A percentile compares a stretch with the other conserved stretches of the same genome.
Evolutionary conservation across 2,888 invertebrate species (phyloP).

Genomic region (Carcina quercana): DNA sequence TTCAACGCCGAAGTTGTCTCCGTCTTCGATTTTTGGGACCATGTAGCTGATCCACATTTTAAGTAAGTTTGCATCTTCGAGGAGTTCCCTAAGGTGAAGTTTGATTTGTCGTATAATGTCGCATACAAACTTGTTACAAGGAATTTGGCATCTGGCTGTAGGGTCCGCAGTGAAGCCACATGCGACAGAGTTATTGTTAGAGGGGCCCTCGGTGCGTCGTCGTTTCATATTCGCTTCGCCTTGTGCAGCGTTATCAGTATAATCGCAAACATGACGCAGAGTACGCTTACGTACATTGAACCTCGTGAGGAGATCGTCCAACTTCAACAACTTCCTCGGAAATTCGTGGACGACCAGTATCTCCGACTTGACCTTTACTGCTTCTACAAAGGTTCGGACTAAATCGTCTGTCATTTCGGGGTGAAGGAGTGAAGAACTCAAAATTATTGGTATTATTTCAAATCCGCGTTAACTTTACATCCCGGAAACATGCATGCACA

Average conservation of each 20-base stretch:
- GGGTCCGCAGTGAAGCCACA: not conserved
- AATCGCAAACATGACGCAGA: too few relatives aligned
- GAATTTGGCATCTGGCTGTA: constrained; percentile 6
- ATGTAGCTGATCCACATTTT: constrained; percentile 6
- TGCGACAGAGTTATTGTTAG: not conserved
- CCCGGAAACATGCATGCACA: too few relatives aligned
- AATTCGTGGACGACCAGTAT: not conserved
- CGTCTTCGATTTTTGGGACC: constrained; percentile 5
- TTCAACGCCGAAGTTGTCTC: constrained; percentile 4
- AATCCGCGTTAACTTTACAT: too few relatives aligned
- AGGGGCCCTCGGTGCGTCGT: not conserved
- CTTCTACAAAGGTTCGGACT: not conserved
- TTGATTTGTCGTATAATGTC: constrained; percentile 1
- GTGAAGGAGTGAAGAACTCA: too few relatives aligned
- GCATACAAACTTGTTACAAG: constrained; percentile 2
- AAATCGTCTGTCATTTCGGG: not conserved
- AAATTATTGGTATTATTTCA: too few relatives aligned
- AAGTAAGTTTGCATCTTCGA: constrained; percentile 4
- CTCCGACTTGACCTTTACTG: not conserved
- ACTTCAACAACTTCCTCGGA: not conserved
- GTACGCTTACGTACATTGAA: not conserved
- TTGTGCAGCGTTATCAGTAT: not conserved
- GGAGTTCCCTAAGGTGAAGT: constrained; percentile 2
- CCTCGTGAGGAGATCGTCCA: not conserved
- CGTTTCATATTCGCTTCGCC: not conserved